Conservation (phyloP, 2,113 vertebrate species). For the Gymnocephalus cernua region DNA sequence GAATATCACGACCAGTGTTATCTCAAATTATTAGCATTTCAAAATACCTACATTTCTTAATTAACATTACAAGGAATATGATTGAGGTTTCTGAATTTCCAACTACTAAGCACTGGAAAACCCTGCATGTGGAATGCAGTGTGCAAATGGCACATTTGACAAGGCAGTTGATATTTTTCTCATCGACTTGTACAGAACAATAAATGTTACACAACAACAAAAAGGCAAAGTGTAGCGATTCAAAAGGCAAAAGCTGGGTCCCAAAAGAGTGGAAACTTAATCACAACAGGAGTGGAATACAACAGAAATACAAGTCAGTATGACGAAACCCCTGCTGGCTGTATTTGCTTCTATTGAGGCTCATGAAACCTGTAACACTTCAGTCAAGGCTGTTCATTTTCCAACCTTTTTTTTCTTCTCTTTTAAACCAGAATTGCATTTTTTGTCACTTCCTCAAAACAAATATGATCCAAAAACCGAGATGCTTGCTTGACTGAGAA, state of each 20-base stretch:
- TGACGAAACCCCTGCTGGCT: not conserved
- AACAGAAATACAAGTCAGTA: not conserved
- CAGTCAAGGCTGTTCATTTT: not conserved
- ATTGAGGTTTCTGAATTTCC: not conserved
- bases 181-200: not conserved
- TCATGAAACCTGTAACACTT: not conserved
- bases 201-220: not conserved
- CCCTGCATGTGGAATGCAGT: not conserved
- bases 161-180: constrained; percentile 1
- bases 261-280: not conserved
- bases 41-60: constrained; percentile 31
- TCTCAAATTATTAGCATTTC: constrained; percentile 1
- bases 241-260: constrained; percentile 33
- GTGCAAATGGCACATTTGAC: constrained; percentile 23
- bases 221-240: constrained; percentile 28
- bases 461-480: not conserved
- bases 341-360: not conserved
- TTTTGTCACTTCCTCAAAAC: not conserved
- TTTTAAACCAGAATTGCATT: not conserved
- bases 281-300: constrained; percentile 5
- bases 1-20: not conserved
- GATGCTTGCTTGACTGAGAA: not conserved
- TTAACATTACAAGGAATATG: not conserved
- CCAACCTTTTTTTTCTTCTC: too few relatives aligned
- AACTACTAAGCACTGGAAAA: not conserved